Evolutionary conservation across 2,888 invertebrate species (phyloP).

Genomic region (Agrotis segetum): DNA sequence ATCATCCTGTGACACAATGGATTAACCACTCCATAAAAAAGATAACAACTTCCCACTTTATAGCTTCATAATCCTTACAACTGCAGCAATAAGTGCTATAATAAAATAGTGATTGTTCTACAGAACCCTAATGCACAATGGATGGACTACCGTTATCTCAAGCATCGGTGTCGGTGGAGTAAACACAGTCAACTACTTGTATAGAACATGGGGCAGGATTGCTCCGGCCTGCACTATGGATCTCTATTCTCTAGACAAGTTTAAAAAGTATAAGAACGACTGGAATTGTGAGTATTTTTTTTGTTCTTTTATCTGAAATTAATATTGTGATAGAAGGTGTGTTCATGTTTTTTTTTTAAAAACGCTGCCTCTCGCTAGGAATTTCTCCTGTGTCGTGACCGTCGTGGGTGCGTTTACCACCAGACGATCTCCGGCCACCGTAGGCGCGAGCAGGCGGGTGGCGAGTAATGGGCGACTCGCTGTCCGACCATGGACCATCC

Average conservation of each 20-base stretch:
- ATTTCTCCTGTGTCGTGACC: too few relatives aligned
- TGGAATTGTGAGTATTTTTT: slow-evolving; percentile 56
- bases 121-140: slow-evolving; percentile 60
- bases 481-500: too few relatives aligned
- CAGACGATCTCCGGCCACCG: too few relatives aligned
- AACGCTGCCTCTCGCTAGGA: too few relatives aligned
- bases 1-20: not conserved
- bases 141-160: slow-evolving; percentile 44
- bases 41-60: slow-evolving; percentile 20
- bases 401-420: too few relatives aligned
- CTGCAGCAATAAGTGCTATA: slow-evolving; percentile 19
- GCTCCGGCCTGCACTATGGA: slow-evolving; percentile 55
- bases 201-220: slow-evolving; percentile 42
- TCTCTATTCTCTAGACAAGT: slow-evolving; percentile 61
- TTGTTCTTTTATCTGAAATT: too few relatives aligned
- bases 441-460: too few relatives aligned
- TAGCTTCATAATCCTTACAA: slow-evolving; percentile 25
- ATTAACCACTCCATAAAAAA: slow-evolving; percentile 14
- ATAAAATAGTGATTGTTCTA: slow-evolving; percentile 32
- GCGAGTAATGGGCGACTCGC: too few relatives aligned
- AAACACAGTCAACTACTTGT: slow-evolving; percentile 36
- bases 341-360: too few relatives aligned
- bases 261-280: slow-evolving; percentile 68
- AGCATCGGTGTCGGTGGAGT: slow-evolving; percentile 25
- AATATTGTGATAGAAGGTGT: too few relatives aligned